Evolutionary conservation across 1,140 invertebrate genomes (phyloP).

Genomic region (Chlorops oryzae): DNA sequence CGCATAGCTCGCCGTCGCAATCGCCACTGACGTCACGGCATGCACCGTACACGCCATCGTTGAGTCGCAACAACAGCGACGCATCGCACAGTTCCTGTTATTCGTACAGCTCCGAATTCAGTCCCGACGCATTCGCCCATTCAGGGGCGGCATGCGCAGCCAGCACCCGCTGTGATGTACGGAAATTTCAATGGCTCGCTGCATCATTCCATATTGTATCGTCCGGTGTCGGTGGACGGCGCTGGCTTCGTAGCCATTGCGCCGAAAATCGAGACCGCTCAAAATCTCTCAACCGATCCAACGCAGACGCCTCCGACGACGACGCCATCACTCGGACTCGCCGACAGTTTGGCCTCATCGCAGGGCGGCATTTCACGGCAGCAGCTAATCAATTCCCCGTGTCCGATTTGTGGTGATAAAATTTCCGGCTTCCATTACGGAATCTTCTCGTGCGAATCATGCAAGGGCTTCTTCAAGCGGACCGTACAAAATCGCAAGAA

Average conservation of each 20-base stretch:
- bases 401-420: slow-evolving; percentile 91
- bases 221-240: slow-evolving; percentile 40
- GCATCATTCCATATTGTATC: slow-evolving; percentile 51
- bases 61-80: slow-evolving; percentile 84
- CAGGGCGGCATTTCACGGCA: slow-evolving; percentile 74
- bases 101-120: slow-evolving; percentile 67
- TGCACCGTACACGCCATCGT: slow-evolving; percentile 67
- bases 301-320: background rate
- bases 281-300: slow-evolving; percentile 38
- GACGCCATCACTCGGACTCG: background rate
- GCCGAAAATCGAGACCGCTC: slow-evolving; percentile 34
- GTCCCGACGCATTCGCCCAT: slow-evolving; percentile 82
- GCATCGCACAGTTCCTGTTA: slow-evolving; percentile 79
- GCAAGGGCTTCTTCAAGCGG: slow-evolving; percentile 97
- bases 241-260: slow-evolving; percentile 14
- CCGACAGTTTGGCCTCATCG: slow-evolving; percentile 4
- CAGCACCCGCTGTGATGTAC: slow-evolving; percentile 17
- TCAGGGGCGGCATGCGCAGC: slow-evolving; percentile 53
- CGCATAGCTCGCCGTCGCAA: slow-evolving; percentile 71
- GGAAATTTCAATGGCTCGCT: slow-evolving; percentile 49
- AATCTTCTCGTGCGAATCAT: slow-evolving; percentile 95
- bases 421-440: slow-evolving; percentile 94
- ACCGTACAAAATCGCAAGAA: slow-evolving; percentile 97
- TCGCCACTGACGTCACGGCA: slow-evolving; percentile 79
- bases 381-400: slow-evolving; percentile 75